A percentile compares a stretch with the other conserved stretches of the same genome.
These are phyloP conservation scores for Bubo scandiacus DNA, from an alignment of 2,113 vertebrate genomes.

Conservation along the genomic window DNA sequence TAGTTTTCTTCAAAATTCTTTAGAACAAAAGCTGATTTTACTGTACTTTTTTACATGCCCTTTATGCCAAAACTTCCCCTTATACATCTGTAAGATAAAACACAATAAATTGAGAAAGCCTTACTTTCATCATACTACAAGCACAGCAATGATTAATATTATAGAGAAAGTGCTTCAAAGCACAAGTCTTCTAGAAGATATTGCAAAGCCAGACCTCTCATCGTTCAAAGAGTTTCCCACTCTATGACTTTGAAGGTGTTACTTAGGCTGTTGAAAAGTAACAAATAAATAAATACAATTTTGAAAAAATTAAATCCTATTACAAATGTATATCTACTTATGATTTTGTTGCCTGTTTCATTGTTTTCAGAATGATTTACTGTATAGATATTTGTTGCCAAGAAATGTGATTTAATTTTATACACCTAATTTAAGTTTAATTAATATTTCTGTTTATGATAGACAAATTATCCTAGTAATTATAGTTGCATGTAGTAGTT, in stretches of 20 bases:
- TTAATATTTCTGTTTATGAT: not conserved
- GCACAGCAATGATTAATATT: not conserved
- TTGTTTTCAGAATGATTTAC: not conserved
- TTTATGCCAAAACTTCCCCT: not conserved
- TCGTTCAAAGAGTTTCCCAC: not conserved
- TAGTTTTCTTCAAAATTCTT: not conserved
- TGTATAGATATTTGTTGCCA: not conserved
- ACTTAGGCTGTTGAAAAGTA: not conserved
- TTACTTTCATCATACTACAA: not conserved
- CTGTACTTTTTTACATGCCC: not conserved
- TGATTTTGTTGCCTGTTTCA: not conserved
- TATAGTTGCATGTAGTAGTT: not conserved
- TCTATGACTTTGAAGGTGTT: not conserved
- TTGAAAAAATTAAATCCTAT: not conserved
- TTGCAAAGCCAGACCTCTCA: not conserved
- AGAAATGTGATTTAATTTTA: not conserved
- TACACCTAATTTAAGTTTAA: not conserved
- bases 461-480: not conserved
- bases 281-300: not conserved
- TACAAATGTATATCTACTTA: not conserved
- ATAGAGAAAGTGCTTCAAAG: constrained; percentile 16
- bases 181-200: not conserved
- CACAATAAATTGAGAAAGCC: not conserved
- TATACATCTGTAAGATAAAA: not conserved
- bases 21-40: not conserved